phyloP scores from a whole-genome alignment of 2,888 invertebrate genomes.

The Andrena dorsata region DNA sequence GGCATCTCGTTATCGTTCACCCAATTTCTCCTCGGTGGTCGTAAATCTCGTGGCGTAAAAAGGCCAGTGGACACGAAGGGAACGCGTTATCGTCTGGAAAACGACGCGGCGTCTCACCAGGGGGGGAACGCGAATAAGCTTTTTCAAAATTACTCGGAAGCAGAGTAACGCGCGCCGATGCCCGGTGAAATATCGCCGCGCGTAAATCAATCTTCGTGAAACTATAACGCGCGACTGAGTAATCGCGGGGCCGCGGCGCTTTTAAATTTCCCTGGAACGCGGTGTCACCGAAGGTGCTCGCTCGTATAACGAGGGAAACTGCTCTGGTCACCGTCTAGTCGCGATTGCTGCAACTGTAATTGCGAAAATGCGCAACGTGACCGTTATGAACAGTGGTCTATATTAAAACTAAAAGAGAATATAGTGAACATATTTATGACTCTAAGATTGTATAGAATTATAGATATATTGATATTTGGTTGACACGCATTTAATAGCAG shows the following conservation, averaged over 20 bases:
- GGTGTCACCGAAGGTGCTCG: constrained; percentile 20
- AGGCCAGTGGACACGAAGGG: constrained; percentile 12
- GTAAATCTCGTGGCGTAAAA: constrained; percentile 51
- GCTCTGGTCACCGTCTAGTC: neutral
- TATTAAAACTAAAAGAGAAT: neutral
- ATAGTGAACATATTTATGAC: too few species aligned
- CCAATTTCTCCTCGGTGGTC: constrained; percentile 45
- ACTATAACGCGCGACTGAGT: constrained; percentile 49
- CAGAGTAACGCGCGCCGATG: constrained; percentile 17
- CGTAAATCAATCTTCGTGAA: constrained; percentile 62
- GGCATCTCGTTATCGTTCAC: constrained; percentile 56
- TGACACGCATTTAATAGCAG: too few species aligned
- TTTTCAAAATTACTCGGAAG: constrained; percentile 53
- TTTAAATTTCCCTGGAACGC: constrained; percentile 30
- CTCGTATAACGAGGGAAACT: constrained; percentile 19
- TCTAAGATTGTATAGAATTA: too few species aligned
- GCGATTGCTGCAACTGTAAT: constrained; percentile 1
- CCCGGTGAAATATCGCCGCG: constrained; percentile 55
- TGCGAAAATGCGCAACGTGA: neutral
- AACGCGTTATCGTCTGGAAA: constrained; percentile 33
- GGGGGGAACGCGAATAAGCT: constrained; percentile 26
- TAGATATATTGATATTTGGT: too few species aligned
- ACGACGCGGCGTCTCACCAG: constrained; percentile 20
- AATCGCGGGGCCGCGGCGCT: constrained; percentile 27
- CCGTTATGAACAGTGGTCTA: neutral